phyloP scores from a whole-genome alignment of 2,113 vertebrate genomes.

The Probosciger aterrimus region DNA sequence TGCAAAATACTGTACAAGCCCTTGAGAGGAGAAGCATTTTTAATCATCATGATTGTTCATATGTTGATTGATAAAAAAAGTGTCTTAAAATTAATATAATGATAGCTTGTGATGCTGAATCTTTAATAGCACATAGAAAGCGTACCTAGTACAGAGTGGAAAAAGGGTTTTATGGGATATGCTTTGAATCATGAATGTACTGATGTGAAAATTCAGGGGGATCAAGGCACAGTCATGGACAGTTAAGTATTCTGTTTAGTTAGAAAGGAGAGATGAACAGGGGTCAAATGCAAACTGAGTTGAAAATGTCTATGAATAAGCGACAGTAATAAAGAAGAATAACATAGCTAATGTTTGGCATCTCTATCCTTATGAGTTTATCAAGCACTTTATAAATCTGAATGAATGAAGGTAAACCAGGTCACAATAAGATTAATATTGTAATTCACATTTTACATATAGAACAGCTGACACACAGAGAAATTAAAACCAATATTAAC shows the following conservation, averaged over 20 bases:
- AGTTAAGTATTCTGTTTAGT: background rate
- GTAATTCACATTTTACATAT: background rate
- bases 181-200: background rate
- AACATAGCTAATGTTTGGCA: background rate
- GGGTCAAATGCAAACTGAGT: background rate
- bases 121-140: background rate
- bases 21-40: constrained; percentile 51
- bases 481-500: background rate
- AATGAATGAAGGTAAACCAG: background rate
- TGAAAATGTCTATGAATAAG: background rate
- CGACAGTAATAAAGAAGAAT: background rate
- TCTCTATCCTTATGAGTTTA: background rate
- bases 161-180: background rate
- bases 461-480: background rate
- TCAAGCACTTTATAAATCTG: background rate
- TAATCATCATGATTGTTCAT: constrained; percentile 57
- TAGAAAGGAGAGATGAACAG: background rate
- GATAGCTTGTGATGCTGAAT: constrained; percentile 38
- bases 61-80: constrained; percentile 51
- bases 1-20: constrained; percentile 37
- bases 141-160: background rate
- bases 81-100: constrained; percentile 56
- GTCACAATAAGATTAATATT: constrained; percentile 23
- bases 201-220: background rate
- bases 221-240: background rate